Base-by-base conservation (phyloP, 2,888 invertebrate species). In the Frankliniella fusca region DNA sequence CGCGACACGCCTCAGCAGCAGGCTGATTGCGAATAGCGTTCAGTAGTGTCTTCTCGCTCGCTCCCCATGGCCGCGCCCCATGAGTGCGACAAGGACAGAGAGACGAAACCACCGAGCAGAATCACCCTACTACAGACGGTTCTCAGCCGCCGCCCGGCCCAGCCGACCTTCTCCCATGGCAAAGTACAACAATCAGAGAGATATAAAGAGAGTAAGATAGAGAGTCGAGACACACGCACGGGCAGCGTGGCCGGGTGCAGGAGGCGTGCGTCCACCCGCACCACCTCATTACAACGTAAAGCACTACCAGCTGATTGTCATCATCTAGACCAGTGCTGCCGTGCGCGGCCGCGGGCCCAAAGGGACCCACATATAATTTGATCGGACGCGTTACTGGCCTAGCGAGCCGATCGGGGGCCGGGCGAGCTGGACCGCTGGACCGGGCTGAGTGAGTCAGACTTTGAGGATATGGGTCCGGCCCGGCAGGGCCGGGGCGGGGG, bases 401-500 rank as follows among this genome's bases (percentile, higher is more conserved):
- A 76, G 70, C 70, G 27, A 76, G 27, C 27, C 70, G 70, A 76
- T 70, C 61, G 61, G 54, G 54, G 54, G 54, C 54, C 54, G 54
- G 15, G 54, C 54, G 54, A 18, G 54, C 54, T 15, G 50, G n/a
- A n/a, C 50, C 50, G 50, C 50, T 50, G 50, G 50, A 15, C 50
- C 18, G 54, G n/a, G 70, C 20, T 10, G 65, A n/a, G 23, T 23
- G 23, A 70, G 23, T 70, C 70, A 23, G 70, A 70, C n/a, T 54
- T n/a, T 15, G 61, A 23, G 70, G 38, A 3, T 38, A 76, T 23
- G 70, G 70, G 10, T 27, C 12, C n/a, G 70, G 27, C 70, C 54
- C 54, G 54, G 2, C 50, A 9, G 70, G 70, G 70, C 8, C 70
- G n/a, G 70, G 70, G 23, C 70, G 12, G 70, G 23, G 70, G 70